These are phyloP conservation scores for Strigamia crassipes DNA, from an alignment of 2,888 invertebrate species.

Conservation along the genomic window DNA sequence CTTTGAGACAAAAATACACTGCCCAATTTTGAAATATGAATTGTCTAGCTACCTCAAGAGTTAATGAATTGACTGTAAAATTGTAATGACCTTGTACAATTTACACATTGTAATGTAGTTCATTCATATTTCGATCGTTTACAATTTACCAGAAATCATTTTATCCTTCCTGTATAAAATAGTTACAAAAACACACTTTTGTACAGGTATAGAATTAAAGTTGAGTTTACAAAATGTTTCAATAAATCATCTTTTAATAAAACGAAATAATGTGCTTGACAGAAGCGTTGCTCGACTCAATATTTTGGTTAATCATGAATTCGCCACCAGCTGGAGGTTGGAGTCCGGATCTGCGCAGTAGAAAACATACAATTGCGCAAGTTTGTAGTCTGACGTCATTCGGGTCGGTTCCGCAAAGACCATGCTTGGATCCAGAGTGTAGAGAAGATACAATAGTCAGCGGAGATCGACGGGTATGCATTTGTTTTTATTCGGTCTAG, in stretches of 20 bases:
- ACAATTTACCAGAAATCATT: neutral
- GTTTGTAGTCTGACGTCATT: no score
- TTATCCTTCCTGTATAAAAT: neutral
- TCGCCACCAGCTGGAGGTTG: no score
- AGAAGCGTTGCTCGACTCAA: no score
- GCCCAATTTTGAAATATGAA: neutral
- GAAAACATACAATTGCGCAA: no score
- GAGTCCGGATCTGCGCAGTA: no score
- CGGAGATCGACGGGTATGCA: no score
- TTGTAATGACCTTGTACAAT: neutral
- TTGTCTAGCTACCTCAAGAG: neutral
- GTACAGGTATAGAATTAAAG: neutral
- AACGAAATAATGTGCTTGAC: no score
- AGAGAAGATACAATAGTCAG: no score
- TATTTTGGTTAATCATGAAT: no score
- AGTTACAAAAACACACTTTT: neutral
- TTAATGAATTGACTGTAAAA: neutral
- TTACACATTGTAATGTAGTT: neutral
- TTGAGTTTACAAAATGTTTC: neutral
- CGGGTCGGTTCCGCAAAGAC: no score
- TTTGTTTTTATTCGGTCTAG: no score
- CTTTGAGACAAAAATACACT: neutral
- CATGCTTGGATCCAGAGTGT: no score
- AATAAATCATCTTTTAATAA: neutral
- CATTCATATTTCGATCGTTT: neutral